Base-by-base conservation (phyloP, 2,888 invertebrate genomes). In the Agelastica alni region DNA sequence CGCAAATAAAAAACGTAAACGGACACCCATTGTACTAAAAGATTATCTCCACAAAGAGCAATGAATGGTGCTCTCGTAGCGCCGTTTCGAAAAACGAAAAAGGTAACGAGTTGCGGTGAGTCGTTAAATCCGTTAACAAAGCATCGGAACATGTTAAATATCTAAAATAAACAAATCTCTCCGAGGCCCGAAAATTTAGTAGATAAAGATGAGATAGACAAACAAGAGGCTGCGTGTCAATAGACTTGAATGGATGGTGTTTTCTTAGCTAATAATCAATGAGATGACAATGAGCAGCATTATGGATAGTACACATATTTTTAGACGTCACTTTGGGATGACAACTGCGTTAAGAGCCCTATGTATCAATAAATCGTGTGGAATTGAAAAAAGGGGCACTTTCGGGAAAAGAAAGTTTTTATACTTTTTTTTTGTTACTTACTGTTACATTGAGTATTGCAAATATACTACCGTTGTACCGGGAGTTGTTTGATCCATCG, bases 171-270 rank as follows among this genome's bases (percentile, higher is more conserved):
- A 61, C 57, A 61, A 39, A 46, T 46, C 41, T 41, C 53, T 45
- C 43, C 56, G 57, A 59, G 56, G 51, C 55, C 59, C 34, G 53
- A 43, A 53, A 57, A 53, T 54, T 53, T 43, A 48, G 41, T 20
- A 56, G 58, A 61, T 59, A 36, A 28, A 58, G 58, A 61, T 59
- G 61, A 61, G 61, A 51, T 55, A 55, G 46, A 48, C 51, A 61
- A 61, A 61, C 43, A 61, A 43, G 42, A 36, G 56, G 43, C 36
- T 56, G 49, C 44, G 54, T 58, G 54, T 61, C 52, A 61, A 61
- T 53, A 52, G 48, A 54, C 47, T 46, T 53, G 52, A 53, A 55
- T 51, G 52, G 34, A 34, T 37, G 18, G 13, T 53, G 58, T 58
- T 56, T 56, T 51, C 53, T 53, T 34, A 56, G 54, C 53, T 56